Evolutionary conservation across 2,888 invertebrate genomes (phyloP), one percentile per base, ranked within the genome.

Genomic region (Tupiocoris notatus): DNA sequence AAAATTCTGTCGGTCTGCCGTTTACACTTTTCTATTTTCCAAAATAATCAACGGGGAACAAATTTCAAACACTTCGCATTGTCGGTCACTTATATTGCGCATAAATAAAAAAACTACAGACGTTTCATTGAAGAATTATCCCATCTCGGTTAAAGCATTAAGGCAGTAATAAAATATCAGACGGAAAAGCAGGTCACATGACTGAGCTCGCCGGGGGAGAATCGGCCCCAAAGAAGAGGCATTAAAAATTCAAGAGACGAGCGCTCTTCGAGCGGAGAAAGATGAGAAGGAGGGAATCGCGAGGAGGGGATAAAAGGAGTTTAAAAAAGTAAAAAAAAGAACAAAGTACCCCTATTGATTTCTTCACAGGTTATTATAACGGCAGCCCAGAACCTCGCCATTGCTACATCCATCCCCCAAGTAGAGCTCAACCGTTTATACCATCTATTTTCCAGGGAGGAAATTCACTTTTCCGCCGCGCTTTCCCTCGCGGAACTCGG

Each of bases 181-280:
- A 59, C 17, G 59, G n/a, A 6, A 20, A 17, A 59, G 59, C 7
- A 59, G 20, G 59, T 59, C 59, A 59, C 59, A 20, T 59, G n/a
- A n/a, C 59, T n/a, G 20, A 2, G 59, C 20, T 59, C 59, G 54
- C 7, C 54, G 3, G 39, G 39, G 12, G 39, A 12, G 39, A 39
- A 39, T 39, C 39, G 39, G 54, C 16, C 20, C 59, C 17, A 59
- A 39, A 39, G 39, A 39, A 39, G 16, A 18, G 23, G 23, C 70
- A 70, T 70, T 70, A 70, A 70, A 59, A 70, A 70, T 70, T 70
- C 70, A 70, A 21, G 17, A 54, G 54, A 39, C 39, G 39, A 39
- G 39, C 39, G 39, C 39, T 39, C 39, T 39, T 39, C 39, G 39
- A 39, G 56, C n/a, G 16, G 61, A 20, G 22, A 67, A 21, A 20